These are phyloP conservation scores for Strigamia crassipes DNA, from an alignment of 2,888 invertebrate species.

Conservation along the genomic window DNA sequence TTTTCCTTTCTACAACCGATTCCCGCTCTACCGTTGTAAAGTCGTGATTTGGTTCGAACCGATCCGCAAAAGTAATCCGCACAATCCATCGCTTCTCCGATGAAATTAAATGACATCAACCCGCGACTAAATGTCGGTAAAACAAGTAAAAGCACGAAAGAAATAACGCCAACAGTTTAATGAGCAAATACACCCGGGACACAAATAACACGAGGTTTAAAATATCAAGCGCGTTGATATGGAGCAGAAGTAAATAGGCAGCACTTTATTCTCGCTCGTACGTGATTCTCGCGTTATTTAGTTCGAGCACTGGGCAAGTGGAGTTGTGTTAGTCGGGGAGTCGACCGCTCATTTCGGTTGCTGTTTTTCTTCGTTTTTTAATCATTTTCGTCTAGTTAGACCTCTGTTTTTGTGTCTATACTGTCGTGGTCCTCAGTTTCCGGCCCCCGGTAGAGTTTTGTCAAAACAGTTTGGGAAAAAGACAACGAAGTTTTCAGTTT, in stretches of 20 bases:
- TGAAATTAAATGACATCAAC: neutral
- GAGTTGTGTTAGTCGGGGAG: constrained; percentile 53
- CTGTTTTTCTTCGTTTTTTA: constrained; percentile 49
- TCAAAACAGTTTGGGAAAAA: constrained; percentile 40
- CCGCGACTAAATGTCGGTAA: neutral
- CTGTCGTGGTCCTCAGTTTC: constrained; percentile 45
- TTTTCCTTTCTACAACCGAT: neutral
- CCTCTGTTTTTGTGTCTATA: constrained; percentile 46
- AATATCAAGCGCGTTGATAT: neutral
- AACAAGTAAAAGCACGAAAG: neutral
- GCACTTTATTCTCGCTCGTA: constrained; percentile 55
- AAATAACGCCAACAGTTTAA: neutral
- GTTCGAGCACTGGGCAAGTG: constrained; percentile 64
- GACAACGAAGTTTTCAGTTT: constrained; percentile 43
- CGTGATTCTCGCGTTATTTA: constrained; percentile 63
- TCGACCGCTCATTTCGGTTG: constrained; percentile 52
- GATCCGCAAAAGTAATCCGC: constrained; percentile 19
- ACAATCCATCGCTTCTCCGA: neutral
- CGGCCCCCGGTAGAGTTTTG: constrained; percentile 43
- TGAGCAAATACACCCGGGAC: neutral
- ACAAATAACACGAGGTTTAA: neutral
- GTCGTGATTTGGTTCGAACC: neutral
- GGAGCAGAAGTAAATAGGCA: constrained; percentile 30
- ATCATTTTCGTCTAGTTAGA: constrained; percentile 49
- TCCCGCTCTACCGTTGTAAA: constrained; percentile 34